Conservation (phyloP, 1,140 invertebrate species). For the Dinoponera quadriceps region DNA sequence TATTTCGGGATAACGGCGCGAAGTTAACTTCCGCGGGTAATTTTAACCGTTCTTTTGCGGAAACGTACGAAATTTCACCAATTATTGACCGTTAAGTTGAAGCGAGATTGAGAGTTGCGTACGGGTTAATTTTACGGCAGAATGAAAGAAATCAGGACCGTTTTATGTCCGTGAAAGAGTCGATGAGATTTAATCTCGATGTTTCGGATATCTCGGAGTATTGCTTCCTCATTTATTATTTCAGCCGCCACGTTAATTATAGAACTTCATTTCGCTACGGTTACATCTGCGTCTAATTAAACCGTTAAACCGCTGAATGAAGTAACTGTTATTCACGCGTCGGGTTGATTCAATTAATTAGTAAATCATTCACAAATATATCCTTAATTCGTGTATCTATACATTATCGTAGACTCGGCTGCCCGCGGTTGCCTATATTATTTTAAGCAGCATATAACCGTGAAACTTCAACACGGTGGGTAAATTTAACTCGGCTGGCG, state of each 20-base stretch:
- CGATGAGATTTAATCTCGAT: too few relatives aligned
- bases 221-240: too few relatives aligned
- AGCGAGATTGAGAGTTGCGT: background rate
- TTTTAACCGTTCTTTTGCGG: background rate
- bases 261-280: background rate
- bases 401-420: too few relatives aligned
- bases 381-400: background rate
- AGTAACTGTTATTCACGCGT: too few relatives aligned
- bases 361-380: background rate
- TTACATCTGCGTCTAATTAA: conserved; percentile 8
- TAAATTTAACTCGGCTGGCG: too few relatives aligned
- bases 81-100: background rate
- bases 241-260: background rate
- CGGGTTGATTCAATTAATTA: conserved; percentile 6
- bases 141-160: background rate
- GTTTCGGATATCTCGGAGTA: too few relatives aligned
- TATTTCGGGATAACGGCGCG: background rate
- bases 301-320: background rate
- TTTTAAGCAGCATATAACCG: too few relatives aligned
- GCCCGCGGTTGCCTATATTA: too few relatives aligned
- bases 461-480: too few relatives aligned
- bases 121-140: background rate
- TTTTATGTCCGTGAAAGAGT: too few relatives aligned
- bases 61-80: background rate
- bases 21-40: background rate